phyloP scores from a whole-genome alignment of 1,140 invertebrate species.

The Drosophila pandora region DNA sequence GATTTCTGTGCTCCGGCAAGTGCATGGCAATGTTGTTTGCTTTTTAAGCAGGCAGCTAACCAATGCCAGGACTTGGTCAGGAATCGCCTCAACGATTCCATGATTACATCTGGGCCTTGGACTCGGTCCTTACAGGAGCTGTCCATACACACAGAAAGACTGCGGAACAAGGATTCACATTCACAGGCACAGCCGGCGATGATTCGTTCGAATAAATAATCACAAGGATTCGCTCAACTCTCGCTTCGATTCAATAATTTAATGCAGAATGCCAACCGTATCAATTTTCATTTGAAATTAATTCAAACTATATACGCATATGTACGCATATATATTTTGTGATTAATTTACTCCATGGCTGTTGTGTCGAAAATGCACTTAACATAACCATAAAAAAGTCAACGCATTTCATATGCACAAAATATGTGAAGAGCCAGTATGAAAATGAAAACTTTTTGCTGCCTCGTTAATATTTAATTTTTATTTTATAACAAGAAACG shows the following conservation, averaged over 20 bases:
- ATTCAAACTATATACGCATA: not conserved
- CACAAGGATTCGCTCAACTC: conserved; percentile 25
- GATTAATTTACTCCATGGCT: conserved; percentile 21
- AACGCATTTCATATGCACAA: conserved; percentile 49
- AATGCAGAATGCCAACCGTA: conserved; percentile 38
- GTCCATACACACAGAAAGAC: not conserved
- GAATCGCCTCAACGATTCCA: conserved; percentile 56
- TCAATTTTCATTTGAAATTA: conserved; percentile 59
- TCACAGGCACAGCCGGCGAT: conserved; percentile 2
- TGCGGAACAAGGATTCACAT: not conserved
- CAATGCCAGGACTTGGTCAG: conserved; percentile 41
- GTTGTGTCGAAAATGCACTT: conserved; percentile 18
- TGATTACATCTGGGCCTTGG: conserved; percentile 59
- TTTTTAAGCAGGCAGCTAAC: conserved; percentile 64
- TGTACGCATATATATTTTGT: not conserved
- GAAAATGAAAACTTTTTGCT: conserved; percentile 44
- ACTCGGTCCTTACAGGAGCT: conserved; percentile 7
- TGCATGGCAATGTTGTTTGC: conserved; percentile 68
- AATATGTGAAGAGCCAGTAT: conserved; percentile 35
- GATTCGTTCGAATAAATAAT: conserved; percentile 59
- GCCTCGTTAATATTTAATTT: conserved; percentile 71
- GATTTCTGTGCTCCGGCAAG: conserved; percentile 31
- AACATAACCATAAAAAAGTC: conserved; percentile 26
- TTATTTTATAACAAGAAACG: conserved; percentile 19
- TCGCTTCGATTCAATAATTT: conserved; percentile 23